Conservation (phyloP, 2,113 vertebrate genomes). For the Motacilla alba region DNA sequence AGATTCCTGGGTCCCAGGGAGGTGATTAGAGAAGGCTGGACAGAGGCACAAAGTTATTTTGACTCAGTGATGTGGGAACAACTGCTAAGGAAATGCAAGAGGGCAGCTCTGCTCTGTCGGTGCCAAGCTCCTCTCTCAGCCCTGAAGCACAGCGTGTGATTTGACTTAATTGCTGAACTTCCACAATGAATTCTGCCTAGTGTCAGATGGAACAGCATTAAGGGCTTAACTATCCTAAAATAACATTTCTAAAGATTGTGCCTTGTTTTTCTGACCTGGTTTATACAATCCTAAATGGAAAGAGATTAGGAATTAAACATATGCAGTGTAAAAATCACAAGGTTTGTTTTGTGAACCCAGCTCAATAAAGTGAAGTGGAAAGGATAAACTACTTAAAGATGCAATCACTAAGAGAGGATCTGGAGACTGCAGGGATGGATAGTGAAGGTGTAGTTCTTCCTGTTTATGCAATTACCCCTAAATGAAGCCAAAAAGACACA, state of each 20-base stretch:
- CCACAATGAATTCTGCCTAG: neutral
- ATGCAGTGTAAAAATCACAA: neutral
- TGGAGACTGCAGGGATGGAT: accelerated
- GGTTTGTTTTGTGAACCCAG: neutral
- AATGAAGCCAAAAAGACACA: neutral
- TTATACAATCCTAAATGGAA: neutral
- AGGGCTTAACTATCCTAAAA: neutral
- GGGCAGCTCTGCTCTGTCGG: conserved; percentile 23
- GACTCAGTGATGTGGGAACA: neutral
- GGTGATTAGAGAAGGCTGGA: neutral
- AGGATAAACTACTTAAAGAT: neutral
- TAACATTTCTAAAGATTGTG: neutral
- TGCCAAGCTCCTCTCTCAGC: neutral
- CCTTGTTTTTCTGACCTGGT: neutral
- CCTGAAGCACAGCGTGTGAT: conserved; percentile 22
- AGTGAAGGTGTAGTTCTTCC: neutral
- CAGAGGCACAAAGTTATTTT: conserved; percentile 12
- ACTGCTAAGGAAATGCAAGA: conserved; percentile 52
- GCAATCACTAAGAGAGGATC: neutral
- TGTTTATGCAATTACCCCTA: neutral
- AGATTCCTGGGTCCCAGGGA: no score
- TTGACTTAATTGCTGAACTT: conserved; percentile 55
- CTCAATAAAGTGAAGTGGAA: neutral
- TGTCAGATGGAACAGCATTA: conserved; percentile 7
- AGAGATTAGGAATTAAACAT: neutral